These are phyloP conservation scores for Polydrusus cervinus DNA, from an alignment of 2,888 invertebrate species.

Conservation along the genomic window DNA sequence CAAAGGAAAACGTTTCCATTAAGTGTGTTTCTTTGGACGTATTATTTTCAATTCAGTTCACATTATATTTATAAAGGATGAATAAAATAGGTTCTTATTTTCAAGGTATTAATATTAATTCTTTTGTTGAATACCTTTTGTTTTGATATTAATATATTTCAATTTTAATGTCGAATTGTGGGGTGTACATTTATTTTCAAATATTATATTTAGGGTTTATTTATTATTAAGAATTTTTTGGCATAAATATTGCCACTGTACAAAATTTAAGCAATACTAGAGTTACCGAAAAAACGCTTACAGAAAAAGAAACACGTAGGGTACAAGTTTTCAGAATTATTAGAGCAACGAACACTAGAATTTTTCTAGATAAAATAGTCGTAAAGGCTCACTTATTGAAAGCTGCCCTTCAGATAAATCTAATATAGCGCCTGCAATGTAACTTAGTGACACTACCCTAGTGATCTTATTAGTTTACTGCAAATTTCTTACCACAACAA, in stretches of 20 bases:
- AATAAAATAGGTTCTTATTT: constrained; percentile 11
- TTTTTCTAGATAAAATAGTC: constrained; percentile 9
- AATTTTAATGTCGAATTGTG: neutral
- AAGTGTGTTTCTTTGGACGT: constrained; percentile 32
- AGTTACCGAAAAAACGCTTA: constrained; percentile 32
- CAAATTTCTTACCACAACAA: too few species aligned
- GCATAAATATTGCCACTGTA: constrained; percentile 29
- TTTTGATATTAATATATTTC: neutral
- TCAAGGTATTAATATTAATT: constrained; percentile 4
- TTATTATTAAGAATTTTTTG: neutral
- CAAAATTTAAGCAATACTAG: constrained; percentile 44
- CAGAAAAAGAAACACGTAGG: constrained; percentile 20
- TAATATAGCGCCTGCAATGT: neutral
- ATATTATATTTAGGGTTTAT: neutral
- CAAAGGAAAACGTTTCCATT: constrained; percentile 36
- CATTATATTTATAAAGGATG: constrained; percentile 19
- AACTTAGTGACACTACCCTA: too few species aligned
- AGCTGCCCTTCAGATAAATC: neutral
- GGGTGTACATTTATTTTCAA: neutral
- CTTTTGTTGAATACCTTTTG: neutral
- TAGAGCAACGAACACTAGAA: constrained; percentile 39
- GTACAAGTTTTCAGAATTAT: constrained; percentile 25
- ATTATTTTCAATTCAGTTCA: constrained; percentile 26
- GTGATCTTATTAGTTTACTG: too few species aligned
- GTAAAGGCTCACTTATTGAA: neutral